Evolutionary conservation across 2,113 vertebrate species (phyloP).

Genomic region (Ceratotherium simum): DNA sequence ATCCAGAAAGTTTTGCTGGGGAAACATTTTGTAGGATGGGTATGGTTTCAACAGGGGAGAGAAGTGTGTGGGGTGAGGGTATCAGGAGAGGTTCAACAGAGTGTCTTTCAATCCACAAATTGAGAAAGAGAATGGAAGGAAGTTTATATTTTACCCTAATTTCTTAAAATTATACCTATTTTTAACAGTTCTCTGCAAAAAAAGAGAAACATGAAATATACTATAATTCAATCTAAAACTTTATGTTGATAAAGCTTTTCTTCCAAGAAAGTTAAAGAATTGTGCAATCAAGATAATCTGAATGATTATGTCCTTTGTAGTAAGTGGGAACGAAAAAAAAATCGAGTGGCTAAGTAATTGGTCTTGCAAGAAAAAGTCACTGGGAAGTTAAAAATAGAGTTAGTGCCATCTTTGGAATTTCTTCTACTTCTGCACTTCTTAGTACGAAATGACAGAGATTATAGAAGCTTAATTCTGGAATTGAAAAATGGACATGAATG

Average conservation of each 20-base stretch:
- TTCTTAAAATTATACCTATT: constrained; percentile 15
- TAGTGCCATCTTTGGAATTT: constrained; percentile 41
- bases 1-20: constrained; percentile 1
- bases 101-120: neutral
- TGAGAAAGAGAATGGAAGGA: neutral
- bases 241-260: constrained; percentile 3
- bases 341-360: neutral
- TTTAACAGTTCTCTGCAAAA: constrained; percentile 38
- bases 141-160: neutral
- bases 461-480: constrained; percentile 53
- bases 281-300: neutral
- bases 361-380: constrained; percentile 38
- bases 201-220: constrained; percentile 14
- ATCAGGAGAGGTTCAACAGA: neutral
- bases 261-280: constrained; percentile 28
- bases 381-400: constrained; percentile 58
- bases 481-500: constrained; percentile 47
- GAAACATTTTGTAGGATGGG: neutral
- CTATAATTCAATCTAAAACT: constrained; percentile 40
- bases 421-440: constrained; percentile 36
- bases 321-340: neutral
- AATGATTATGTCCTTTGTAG: constrained; percentile 32
- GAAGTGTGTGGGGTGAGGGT: neutral
- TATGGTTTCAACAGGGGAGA: neutral
- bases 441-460: constrained; percentile 42